Percentiles rank a stretch among this genome's conserved stretches.
These are phyloP conservation scores for Amblyjoppa proteus DNA, from an alignment of 2,888 invertebrate genomes.

Conservation along the genomic window DNA sequence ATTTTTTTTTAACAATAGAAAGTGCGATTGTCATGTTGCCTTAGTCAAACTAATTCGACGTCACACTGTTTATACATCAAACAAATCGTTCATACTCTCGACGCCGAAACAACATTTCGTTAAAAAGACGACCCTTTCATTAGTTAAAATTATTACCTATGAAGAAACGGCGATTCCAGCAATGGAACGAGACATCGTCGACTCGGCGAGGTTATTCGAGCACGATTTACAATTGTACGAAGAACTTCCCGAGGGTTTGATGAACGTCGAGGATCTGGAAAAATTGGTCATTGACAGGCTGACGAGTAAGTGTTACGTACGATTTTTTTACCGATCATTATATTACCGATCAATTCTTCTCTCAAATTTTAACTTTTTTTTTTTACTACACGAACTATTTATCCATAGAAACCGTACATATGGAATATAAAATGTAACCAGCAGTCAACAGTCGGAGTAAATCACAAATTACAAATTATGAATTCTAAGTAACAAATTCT, in stretches of 20 bases:
- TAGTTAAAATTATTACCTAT: not conserved
- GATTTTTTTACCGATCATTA: conserved; percentile 1
- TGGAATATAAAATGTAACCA: not conserved
- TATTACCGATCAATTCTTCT: not conserved
- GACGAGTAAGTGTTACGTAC: conserved; percentile 15
- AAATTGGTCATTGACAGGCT: conserved; percentile 90
- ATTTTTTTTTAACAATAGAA: too few species aligned
- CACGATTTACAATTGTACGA: conserved; percentile 93
- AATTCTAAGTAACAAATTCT: not conserved
- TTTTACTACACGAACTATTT: not conserved
- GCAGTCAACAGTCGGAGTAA: not conserved
- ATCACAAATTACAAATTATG: not conserved
- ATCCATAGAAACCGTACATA: not conserved
- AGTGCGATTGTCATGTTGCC: too few species aligned
- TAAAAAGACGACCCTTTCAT: too few species aligned
- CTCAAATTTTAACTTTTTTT: not conserved
- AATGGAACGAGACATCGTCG: conserved; percentile 3
- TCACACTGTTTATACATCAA: too few species aligned
- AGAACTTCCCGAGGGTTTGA: conserved; percentile 90
- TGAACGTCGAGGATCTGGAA: conserved; percentile 94
- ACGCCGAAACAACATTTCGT: too few species aligned
- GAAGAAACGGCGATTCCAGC: not conserved
- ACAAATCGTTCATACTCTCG: too few species aligned
- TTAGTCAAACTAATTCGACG: too few species aligned
- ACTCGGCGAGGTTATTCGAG: conserved; percentile 84